Evolutionary conservation across 1,140 invertebrate species (phyloP), one percentile per base, ranked within the genome.

Genomic region (Scaptodrosophila lebanonensis): DNA sequence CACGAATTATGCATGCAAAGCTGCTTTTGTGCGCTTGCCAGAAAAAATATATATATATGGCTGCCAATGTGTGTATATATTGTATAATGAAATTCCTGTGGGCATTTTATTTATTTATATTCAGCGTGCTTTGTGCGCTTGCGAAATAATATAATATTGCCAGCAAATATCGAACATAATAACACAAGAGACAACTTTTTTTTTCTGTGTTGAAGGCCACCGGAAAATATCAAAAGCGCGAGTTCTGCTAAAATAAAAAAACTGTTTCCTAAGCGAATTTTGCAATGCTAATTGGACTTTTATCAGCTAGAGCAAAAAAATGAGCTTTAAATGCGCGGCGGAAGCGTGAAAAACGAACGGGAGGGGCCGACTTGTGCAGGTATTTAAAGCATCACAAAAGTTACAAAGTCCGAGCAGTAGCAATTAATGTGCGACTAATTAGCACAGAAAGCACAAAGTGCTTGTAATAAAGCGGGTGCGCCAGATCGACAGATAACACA

Each of bases 1-100:
- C 8, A 16, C 30, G 48, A 62, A 71, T 72, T 67, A 79, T 66
- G 52, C 42, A 82, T 73, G 69, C 75, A 82, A 73, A 79, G 67
- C 72, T 60, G 57, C 50, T 72, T 58, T 43, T 47, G 16, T 52
- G 33, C 25, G 7, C 11, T 18, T 40, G 8, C 7, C 33, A 16
- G n/a, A 35, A 25, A 25, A 56, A 51, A 58, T 25, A 15, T 8
- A 42, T 11, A 16, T 39, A 22, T 11, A 42, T 49, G 18, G 33
- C n/a, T n/a, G n/a, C n/a, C n/a, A n/a, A n/a, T n/a, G n/a, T n/a
- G n/a, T n/a, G n/a, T n/a, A n/a, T n/a, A 57, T 51, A 66, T 22
- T 51, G 32, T 51, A 66, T 57, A 49, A 69, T 59, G 39, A 43
- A 79, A 66, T 66, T 66, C 69, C 66, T 62, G 35, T 61, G 61